phyloP scores from a whole-genome alignment of 2,888 invertebrate genomes.

The Aleiodes testaceus region DNA sequence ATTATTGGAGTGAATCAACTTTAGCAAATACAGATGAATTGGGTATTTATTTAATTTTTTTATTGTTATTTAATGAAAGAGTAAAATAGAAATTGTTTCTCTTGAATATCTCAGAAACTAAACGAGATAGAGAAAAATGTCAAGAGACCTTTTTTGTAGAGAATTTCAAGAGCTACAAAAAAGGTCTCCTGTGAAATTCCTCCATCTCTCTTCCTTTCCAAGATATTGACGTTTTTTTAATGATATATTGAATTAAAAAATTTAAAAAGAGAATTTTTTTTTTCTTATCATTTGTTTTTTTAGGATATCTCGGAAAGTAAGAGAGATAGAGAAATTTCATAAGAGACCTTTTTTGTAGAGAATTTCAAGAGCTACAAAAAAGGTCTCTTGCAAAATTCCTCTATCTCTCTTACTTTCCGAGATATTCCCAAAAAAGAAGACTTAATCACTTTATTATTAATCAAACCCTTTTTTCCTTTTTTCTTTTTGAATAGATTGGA shows the following conservation, averaged over 20 bases:
- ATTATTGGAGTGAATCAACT: conserved; percentile 87
- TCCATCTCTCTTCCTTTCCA: neutral
- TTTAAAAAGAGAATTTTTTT: neutral
- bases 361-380: neutral
- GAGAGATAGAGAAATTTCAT: neutral
- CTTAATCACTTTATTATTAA: neutral
- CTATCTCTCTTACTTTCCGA: too few relatives aligned
- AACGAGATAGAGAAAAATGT: too few relatives aligned
- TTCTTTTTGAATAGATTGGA: conserved; percentile 79
- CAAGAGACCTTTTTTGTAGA: too few relatives aligned
- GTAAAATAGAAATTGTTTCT: neutral
- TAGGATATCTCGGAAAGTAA: too few relatives aligned
- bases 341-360: conserved; percentile 7
- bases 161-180: too few relatives aligned
- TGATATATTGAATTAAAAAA: neutral
- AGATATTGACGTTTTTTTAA: neutral
- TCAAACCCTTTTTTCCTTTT: conserved; percentile 33
- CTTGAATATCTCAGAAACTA: neutral
- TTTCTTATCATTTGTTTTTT: too few relatives aligned
- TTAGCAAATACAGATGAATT: conserved; percentile 80
- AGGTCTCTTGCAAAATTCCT: too few relatives aligned
- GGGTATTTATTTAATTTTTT: conserved; percentile 74
- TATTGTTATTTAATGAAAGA: too few relatives aligned
- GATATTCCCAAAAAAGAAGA: too few relatives aligned
- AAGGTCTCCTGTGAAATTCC: too few relatives aligned